Evolutionary conservation across 2,113 vertebrate genomes (phyloP).

Genomic region (Lathamus discolor): DNA sequence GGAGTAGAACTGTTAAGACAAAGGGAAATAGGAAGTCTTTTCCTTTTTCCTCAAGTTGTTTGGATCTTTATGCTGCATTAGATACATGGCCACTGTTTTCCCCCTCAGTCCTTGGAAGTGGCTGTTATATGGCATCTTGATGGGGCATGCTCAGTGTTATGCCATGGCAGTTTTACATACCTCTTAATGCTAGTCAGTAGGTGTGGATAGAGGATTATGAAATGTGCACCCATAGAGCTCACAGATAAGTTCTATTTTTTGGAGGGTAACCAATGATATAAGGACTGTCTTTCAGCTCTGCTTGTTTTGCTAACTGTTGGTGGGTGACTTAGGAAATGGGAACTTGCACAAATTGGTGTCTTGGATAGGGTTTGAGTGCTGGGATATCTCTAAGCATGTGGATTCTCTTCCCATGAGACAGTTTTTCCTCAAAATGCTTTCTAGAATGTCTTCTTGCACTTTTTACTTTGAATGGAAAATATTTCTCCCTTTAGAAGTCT

Average conservation of each 20-base stretch:
- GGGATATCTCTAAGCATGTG: neutral
- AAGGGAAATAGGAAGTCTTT: neutral
- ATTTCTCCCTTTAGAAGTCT: neutral
- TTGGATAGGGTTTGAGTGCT: neutral
- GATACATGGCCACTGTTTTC: neutral
- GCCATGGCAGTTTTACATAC: fast-evolving
- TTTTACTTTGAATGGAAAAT: neutral
- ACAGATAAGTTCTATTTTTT: too few species aligned
- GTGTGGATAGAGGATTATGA: fast-evolving
- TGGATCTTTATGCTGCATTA: neutral
- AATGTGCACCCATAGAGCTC: neutral
- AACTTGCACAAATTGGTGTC: neutral
- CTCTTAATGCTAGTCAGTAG: neutral
- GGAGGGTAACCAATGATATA: neutral
- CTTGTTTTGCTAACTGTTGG: neutral
- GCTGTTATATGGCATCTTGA: neutral
- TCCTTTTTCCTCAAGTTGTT: neutral
- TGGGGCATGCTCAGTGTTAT: fast-evolving
- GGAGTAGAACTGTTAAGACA: neutral
- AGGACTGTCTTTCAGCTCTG: neutral
- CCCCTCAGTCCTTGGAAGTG: neutral
- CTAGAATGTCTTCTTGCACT: neutral
- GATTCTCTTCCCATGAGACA: neutral
- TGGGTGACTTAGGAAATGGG: neutral
- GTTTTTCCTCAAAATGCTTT: neutral